Evolutionary conservation across 2,888 invertebrate genomes (phyloP), one percentile per base, ranked within the genome.

Genomic region (Hirtodrosophila trivittata): DNA sequence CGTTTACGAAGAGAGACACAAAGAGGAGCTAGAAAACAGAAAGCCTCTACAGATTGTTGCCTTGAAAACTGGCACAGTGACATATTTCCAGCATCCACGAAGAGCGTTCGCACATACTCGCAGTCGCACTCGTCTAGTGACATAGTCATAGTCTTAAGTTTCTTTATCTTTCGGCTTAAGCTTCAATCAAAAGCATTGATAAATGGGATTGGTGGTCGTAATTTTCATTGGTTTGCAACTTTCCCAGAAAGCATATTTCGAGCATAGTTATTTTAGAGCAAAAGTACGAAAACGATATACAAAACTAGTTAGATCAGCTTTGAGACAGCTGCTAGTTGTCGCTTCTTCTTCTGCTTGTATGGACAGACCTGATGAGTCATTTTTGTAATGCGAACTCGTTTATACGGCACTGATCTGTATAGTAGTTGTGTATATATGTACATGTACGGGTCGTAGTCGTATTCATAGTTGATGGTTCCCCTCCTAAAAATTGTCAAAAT

Each of bases 401-500:
- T 77, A 59, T 59, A 55, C 51, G 47, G 73, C 54, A 16, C 55
- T 60, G 50, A 39, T 55, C 64, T 58, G 42, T 60, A 66, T 56
- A 70, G 4, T n/a, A n/a, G n/a, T n/a, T n/a, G n/a, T n/a, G n/a
- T 21, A 21, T 21, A 21, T 21, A 21, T 21, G 5, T 5, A 21
- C 5, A 21, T 21, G 18, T 21, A 21, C 5, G 18, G 2, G 18
- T 21, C 5, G 18, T 21, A 21, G 18, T 21, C 3, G 3, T 21
- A 21, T 28, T 35, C 10, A 12, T 73, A 62, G 47, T 62, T 66
- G 45, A 42, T 49, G 46, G 35, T 37, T 57, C 52, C 60, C 73
- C 57, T 50, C 43, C 59, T 60, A 58, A 67, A 57, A 66, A 69
- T 85, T 77, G 86, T 85, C 80, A 85, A 80, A 80, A 85, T 85